Evolutionary conservation across 2,888 invertebrate genomes (phyloP).

Genomic region (Phortica okadai): DNA sequence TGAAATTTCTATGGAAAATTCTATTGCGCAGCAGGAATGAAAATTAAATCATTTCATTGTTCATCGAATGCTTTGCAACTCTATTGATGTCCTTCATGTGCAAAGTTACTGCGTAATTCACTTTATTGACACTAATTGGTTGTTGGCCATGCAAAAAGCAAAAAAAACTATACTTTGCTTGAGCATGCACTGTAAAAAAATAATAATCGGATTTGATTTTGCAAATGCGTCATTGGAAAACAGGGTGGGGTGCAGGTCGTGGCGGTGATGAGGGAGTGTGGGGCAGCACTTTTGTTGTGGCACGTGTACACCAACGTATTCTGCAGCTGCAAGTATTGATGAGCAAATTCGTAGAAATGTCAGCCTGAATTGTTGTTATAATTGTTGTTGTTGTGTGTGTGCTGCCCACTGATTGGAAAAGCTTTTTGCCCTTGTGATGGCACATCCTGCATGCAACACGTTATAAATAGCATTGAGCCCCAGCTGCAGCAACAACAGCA

Average conservation of each 20-base stretch:
- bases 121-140: neutral
- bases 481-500: slow-evolving; percentile 3
- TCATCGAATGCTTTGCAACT: neutral
- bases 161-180: neutral
- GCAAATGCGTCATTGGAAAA: too few relatives aligned
- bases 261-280: too few relatives aligned
- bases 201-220: too few relatives aligned
- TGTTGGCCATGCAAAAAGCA: neutral
- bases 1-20: too few relatives aligned
- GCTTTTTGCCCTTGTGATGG: neutral
- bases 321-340: neutral
- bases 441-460: neutral
- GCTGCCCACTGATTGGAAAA: neutral
- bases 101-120: neutral
- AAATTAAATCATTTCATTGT: too few relatives aligned
- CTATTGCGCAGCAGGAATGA: too few relatives aligned
- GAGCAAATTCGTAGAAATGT: neutral
- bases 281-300: too few relatives aligned
- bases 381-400: too few relatives aligned
- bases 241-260: too few relatives aligned
- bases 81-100: neutral
- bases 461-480: slow-evolving; percentile 22
- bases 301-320: too few relatives aligned
- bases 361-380: neutral
- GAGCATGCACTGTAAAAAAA: neutral